These are phyloP conservation scores for Chitala chitala DNA, from an alignment of 2,113 vertebrate species.

Conservation along the genomic window DNA sequence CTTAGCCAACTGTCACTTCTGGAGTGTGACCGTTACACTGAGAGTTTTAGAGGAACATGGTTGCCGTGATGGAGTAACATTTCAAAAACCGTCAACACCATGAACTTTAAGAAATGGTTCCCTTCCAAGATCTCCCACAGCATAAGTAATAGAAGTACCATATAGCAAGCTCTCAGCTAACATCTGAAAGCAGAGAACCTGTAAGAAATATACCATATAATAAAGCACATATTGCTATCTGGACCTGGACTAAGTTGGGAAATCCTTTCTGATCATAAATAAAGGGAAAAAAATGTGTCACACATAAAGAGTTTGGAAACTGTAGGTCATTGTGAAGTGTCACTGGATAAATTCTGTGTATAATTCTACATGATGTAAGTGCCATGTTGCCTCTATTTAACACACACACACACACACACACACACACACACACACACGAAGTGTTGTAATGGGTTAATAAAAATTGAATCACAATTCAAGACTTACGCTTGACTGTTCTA, in stretches of 20 bases:
- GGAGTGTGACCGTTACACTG: not conserved
- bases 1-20: slow-evolving; percentile 8
- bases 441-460: too few relatives aligned
- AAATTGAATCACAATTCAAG: not conserved
- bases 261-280: too few relatives aligned
- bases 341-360: not conserved
- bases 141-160: not conserved
- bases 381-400: not conserved
- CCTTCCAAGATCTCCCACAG: not conserved
- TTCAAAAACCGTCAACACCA: not conserved
- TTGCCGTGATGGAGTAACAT: not conserved
- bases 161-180: not conserved
- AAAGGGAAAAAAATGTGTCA: too few relatives aligned
- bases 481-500: not conserved
- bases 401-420: not conserved
- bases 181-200: not conserved
- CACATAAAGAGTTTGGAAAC: too few relatives aligned
- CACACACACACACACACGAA: not conserved
- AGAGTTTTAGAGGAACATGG: not conserved
- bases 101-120: not conserved
- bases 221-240: too few relatives aligned
- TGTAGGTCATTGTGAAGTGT: not conserved
- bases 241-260: too few relatives aligned
- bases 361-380: not conserved
- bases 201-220: too few relatives aligned